These are phyloP conservation scores for Peromyscus polionotus DNA, from an alignment of 2,113 vertebrate species.

Conservation along the genomic window DNA sequence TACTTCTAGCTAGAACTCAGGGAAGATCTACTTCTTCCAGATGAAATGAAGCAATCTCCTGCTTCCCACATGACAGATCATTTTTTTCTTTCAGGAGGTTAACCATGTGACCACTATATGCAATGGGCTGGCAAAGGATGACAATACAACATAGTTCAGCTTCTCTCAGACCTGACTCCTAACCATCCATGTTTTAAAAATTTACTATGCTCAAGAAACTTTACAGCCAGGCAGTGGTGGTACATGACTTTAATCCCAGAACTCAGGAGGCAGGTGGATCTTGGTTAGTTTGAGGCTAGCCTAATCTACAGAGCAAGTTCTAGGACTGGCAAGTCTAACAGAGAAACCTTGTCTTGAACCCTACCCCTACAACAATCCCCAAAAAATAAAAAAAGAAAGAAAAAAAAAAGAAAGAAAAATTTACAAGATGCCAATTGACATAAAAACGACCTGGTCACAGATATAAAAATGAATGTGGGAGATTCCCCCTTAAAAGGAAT, in stretches of 20 bases:
- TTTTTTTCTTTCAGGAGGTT: neutral
- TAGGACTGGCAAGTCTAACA: neutral
- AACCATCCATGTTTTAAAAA: neutral
- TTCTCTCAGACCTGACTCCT: neutral
- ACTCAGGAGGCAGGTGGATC: neutral
- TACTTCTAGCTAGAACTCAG: neutral
- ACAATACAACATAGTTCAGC: neutral
- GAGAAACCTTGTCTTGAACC: neutral
- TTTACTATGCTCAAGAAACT: neutral
- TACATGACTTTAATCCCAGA: neutral
- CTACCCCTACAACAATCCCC: no score
- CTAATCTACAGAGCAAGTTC: neutral
- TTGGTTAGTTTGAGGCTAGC: neutral
- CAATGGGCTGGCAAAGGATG: neutral
- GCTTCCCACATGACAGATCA: neutral
- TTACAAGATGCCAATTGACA: neutral
- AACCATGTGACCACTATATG: neutral
- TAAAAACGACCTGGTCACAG: neutral
- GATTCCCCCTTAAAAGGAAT: neutral
- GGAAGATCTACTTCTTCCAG: neutral
- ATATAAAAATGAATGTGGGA: slow-evolving; percentile 1
- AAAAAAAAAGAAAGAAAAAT: neutral
- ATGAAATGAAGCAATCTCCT: neutral
- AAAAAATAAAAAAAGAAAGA: neutral
- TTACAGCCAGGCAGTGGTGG: neutral